Conservation (phyloP, 2,113 vertebrate species). For the Emydura subglobosa region DNA sequence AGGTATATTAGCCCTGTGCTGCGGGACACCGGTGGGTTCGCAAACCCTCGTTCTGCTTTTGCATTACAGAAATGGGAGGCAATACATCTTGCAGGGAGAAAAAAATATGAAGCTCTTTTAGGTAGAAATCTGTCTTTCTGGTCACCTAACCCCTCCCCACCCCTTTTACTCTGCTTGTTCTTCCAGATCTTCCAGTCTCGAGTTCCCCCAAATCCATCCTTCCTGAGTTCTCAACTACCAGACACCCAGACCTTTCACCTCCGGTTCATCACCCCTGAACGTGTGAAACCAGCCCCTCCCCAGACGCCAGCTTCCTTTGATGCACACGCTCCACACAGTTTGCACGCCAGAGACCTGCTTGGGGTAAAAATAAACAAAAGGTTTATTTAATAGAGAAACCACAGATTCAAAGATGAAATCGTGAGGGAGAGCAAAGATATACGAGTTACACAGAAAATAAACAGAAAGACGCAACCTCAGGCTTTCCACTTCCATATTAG, state of each 20-base stretch:
- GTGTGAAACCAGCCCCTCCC: neutral
- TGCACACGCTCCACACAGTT: neutral
- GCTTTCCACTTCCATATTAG: neutral
- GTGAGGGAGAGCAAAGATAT: neutral
- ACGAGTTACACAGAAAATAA: neutral
- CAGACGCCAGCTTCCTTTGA: neutral
- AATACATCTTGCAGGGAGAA: neutral
- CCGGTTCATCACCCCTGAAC: neutral
- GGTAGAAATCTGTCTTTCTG: neutral
- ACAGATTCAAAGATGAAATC: neutral
- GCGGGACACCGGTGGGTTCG: neutral
- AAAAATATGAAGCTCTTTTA: neutral
- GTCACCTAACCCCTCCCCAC: neutral
- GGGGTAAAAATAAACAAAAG: neutral
- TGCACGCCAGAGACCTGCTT: neutral
- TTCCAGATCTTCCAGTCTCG: neutral
- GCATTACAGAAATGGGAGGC: neutral
- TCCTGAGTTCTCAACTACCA: neutral
- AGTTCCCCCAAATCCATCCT: neutral
- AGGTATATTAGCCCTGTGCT: neutral
- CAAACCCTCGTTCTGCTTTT: neutral
- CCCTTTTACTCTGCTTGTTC: neutral
- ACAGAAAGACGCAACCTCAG: neutral
- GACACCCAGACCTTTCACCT: neutral
- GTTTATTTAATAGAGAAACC: neutral